Evolutionary conservation across 2,113 vertebrate genomes (phyloP).

Genomic region (Trochalopteron elliotii): DNA sequence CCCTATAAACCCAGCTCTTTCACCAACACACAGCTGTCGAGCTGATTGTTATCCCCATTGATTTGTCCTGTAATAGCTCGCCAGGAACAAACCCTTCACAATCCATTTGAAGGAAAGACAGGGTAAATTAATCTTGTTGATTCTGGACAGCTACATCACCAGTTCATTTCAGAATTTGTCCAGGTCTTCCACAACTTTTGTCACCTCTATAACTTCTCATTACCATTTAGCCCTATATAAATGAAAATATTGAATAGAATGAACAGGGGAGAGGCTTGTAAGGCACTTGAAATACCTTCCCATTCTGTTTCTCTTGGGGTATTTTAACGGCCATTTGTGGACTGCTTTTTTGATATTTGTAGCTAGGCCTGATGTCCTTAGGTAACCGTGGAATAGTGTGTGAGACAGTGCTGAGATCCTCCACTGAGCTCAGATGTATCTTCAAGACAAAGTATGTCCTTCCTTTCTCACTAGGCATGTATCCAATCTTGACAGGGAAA

Average conservation of each 20-base stretch:
- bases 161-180: not conserved
- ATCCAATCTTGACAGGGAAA: not conserved
- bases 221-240: not conserved
- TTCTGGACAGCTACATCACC: not conserved
- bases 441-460: not conserved
- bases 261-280: not conserved
- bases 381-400: not conserved
- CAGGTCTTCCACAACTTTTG: not conserved
- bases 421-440: not conserved
- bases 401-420: not conserved
- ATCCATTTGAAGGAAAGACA: not conserved
- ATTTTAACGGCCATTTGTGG: not conserved
- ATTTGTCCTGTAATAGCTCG: constrained; percentile 27
- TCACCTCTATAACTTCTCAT: not conserved
- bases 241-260: not conserved
- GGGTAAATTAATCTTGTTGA: constrained; percentile 1
- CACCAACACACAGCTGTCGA: not conserved
- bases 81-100: not conserved
- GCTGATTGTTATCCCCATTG: constrained; percentile 26
- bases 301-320: not conserved
- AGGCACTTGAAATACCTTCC: not conserved
- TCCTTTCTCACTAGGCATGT: not conserved
- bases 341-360: not conserved
- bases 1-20: not conserved
- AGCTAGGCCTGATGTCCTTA: not conserved